Conservation (phyloP, 2,113 vertebrate genomes). For the Corvus moneduloides region DNA sequence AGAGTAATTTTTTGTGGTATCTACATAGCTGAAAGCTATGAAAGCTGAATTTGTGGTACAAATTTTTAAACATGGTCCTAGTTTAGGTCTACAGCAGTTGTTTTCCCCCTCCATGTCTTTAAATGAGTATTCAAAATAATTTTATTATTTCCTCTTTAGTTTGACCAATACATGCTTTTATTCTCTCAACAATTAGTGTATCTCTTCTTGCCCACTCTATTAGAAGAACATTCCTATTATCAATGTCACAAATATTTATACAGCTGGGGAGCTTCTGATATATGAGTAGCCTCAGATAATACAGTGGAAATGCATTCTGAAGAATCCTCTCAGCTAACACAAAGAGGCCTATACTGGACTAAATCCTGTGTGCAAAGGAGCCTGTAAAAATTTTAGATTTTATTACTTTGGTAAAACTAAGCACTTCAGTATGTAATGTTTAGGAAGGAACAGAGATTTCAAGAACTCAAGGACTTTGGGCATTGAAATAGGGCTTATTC, state of each 20-base stretch:
- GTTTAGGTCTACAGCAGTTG: background rate
- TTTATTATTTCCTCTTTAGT: background rate
- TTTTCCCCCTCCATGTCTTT: background rate
- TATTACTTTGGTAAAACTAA: background rate
- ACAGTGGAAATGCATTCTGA: background rate
- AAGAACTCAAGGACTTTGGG: background rate
- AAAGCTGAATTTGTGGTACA: background rate
- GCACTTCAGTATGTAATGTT: background rate
- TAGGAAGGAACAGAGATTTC: background rate
- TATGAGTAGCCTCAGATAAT: background rate
- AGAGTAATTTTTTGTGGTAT: background rate
- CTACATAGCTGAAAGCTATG: background rate
- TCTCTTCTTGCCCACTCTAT: background rate
- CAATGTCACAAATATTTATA: conserved; percentile 44
- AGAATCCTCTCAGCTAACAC: background rate
- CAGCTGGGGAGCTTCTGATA: conserved; percentile 28
- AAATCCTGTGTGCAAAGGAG: background rate
- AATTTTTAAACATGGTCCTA: background rate
- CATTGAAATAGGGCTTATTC: background rate
- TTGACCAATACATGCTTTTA: background rate
- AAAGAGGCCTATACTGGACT: background rate
- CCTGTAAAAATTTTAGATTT: background rate
- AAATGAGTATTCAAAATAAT: background rate
- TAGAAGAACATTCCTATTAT: conserved; percentile 6
- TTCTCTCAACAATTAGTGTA: background rate